phyloP scores from a whole-genome alignment of 1,140 invertebrate genomes.

The Teleogryllus occipitalis region DNA sequence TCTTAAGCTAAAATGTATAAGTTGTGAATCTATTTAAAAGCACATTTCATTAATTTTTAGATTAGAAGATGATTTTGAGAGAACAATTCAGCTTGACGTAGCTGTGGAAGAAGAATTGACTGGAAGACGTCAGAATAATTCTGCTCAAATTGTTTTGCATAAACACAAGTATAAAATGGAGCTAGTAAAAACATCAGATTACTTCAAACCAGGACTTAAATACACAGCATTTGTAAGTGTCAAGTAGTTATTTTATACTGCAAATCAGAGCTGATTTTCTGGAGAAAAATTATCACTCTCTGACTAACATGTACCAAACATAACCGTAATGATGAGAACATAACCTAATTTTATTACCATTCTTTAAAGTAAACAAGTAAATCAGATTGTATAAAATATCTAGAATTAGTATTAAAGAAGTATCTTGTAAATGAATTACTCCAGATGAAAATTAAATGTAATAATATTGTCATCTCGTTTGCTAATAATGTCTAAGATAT shows the following conservation, averaged over 20 bases:
- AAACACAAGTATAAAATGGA: constrained; percentile 76
- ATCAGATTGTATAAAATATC: no score
- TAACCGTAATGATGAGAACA: no score
- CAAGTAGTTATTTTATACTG: no score
- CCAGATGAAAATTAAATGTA: background rate
- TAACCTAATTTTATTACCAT: no score
- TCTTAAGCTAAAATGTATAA: background rate
- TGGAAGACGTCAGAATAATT: constrained; percentile 69
- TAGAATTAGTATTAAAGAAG: no score
- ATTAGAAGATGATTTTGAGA: constrained; percentile 62
- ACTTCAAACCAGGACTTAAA: constrained; percentile 79
- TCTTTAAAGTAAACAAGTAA: no score
- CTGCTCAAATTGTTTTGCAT: constrained; percentile 63
- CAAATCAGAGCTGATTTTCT: no score
- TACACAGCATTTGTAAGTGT: constrained; percentile 69
- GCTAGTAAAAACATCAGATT: constrained; percentile 68
- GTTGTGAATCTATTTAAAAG: background rate
- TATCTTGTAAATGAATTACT: no score
- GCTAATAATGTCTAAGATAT: no score
- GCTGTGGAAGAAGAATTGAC: constrained; percentile 72
- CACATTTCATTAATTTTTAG: constrained; percentile 30
- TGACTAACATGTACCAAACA: no score
- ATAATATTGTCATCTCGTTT: background rate
- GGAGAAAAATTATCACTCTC: no score
- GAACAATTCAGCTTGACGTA: constrained; percentile 67